Base-by-base conservation (phyloP, 1,140 invertebrate species). In the Tigriopus japonicus region DNA sequence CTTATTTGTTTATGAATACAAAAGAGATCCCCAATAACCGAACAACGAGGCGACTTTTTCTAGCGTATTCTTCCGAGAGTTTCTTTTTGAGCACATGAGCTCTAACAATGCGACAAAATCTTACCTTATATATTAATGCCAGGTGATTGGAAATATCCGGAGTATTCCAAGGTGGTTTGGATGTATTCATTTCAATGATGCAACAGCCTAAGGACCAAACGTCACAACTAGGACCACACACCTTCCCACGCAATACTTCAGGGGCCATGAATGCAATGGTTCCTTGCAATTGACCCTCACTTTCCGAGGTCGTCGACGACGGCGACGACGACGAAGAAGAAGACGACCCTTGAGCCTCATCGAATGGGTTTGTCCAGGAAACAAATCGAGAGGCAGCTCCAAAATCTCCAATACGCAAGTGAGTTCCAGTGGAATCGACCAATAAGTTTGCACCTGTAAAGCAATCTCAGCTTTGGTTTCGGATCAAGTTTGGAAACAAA, bases 251-350 rank as follows among this genome's bases (percentile, higher is more conserved):
- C 54, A 77, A 65, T n/a, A 77, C 75, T 69, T 77, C 75, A 61
- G 75, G 75, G 21, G 75, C 75, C 75, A 77, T 77, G 63, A 77
- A 77, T 14, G 75, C 75, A 41, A 77, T 72, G 35, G 75, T 77
- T 1, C 75, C 75, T 42, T 74, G 65, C 54, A 77, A 62, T 65
- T 76, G 73, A 41, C 74, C 74, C 65, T 75, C 62, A 55, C 49
- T 71, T 69, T 42, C 71, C 9, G 28, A n/a, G n/a, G n/a, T n/a
- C n/a, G n/a, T n/a, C n/a, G n/a, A n/a, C n/a, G n/a, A n/a, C n/a
- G n/a, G n/a, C n/a, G n/a, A n/a, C n/a, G n/a, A n/a, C n/a, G n/a
- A 35, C 28, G 28, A 35, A 3, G 28, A 3, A 35, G 28, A 35
- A 3, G 28, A 35, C 9, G 28, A 35, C 3, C 28, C 28, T 35